Conservation (phyloP, 1,140 invertebrate genomes). For the Neodiprion lecontei region DNA sequence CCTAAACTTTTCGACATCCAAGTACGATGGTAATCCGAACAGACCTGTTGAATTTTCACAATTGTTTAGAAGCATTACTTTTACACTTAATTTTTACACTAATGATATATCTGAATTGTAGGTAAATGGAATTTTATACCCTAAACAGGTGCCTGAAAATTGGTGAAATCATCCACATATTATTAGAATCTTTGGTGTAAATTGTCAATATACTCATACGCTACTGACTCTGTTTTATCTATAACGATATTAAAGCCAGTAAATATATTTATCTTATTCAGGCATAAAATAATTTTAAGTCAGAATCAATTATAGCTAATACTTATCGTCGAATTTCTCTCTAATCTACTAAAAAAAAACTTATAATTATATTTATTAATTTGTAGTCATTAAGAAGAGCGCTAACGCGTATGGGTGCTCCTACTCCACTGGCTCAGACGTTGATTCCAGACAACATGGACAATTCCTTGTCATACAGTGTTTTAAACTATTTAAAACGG, state of each 20-base stretch:
- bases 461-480: slow-evolving; percentile 90
- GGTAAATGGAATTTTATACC: no score
- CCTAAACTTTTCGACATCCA: no score
- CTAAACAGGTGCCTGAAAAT: no score
- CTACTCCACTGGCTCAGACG: slow-evolving; percentile 78
- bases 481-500: slow-evolving; percentile 93
- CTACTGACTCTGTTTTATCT: no score
- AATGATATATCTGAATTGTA: no score
- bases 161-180: no score
- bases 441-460: slow-evolving; percentile 92
- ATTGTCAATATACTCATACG: no score
- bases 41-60: no score
- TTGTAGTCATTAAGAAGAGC: slow-evolving; percentile 85
- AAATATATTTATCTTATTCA: not conserved
- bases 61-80: no score
- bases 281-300: not conserved
- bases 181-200: no score
- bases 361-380: slow-evolving; percentile 24
- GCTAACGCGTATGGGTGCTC: slow-evolving; percentile 87
- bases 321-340: slow-evolving; percentile 19
- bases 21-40: no score
- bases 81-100: no score
- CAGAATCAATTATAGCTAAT: slow-evolving; percentile 22
- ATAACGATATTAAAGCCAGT: not conserved
- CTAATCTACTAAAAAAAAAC: slow-evolving; percentile 18